These are phyloP conservation scores for Coleophora flavipennella DNA, from an alignment of 2,888 invertebrate genomes.

Conservation along the genomic window DNA sequence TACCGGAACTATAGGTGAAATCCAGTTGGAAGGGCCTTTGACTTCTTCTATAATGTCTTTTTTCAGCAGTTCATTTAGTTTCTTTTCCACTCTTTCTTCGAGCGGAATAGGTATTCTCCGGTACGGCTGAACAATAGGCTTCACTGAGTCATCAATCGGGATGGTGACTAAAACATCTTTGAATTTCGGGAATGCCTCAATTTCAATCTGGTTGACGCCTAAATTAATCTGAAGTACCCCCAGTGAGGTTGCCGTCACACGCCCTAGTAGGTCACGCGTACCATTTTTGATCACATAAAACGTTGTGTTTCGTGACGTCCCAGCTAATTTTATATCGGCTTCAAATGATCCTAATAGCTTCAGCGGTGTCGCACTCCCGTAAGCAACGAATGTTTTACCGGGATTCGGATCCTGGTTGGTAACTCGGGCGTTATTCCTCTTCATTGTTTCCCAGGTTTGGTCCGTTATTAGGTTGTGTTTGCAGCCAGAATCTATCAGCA, in stretches of 20 bases:
- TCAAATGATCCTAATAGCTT: conserved; percentile 17
- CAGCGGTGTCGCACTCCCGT: conserved; percentile 14
- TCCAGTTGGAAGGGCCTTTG: background rate
- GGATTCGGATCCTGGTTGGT: conserved; percentile 10
- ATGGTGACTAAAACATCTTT: conserved; percentile 8
- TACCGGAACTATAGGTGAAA: no score
- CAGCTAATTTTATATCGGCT: conserved; percentile 4
- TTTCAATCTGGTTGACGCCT: conserved; percentile 8
- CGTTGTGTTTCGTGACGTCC: background rate
- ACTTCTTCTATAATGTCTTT: background rate
- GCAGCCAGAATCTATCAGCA: no score
- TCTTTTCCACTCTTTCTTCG: background rate
- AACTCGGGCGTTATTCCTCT: conserved; percentile 6
- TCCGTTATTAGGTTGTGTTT: no score
- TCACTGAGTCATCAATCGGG: conserved; percentile 6
- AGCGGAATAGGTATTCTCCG: conserved; percentile 12
- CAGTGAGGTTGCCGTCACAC: conserved; percentile 13
- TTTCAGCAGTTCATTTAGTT: background rate
- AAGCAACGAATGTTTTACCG: conserved; percentile 13
- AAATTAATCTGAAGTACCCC: conserved; percentile 15
- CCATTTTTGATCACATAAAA: conserved; percentile 16
- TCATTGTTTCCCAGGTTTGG: conserved; percentile 14
- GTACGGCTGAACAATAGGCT: conserved; percentile 14
- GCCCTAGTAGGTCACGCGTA: conserved; percentile 14
- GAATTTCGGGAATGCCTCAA: conserved; percentile 10